phyloP scores from a whole-genome alignment of 2,113 vertebrate species.

The Polypterus bichir region DNA sequence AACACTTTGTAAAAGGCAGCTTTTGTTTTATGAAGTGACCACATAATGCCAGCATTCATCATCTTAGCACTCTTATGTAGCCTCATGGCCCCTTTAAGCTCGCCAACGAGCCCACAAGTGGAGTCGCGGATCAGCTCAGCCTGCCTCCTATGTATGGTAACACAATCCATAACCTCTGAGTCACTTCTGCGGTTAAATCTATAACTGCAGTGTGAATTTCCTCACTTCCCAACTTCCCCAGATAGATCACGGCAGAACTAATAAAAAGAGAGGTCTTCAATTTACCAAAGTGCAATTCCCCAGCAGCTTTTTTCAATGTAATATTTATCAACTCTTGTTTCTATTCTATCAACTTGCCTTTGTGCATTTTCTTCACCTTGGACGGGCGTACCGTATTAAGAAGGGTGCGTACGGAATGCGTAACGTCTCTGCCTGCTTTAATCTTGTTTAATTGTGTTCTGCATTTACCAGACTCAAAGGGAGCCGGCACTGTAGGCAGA shows the following conservation, averaged over 20 bases:
- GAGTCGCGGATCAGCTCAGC: conserved; percentile 2
- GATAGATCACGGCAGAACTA: neutral
- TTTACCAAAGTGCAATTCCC: neutral
- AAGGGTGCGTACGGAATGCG: no score
- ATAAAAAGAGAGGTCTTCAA: conserved; percentile 1
- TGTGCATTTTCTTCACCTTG: neutral
- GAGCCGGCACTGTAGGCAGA: no score
- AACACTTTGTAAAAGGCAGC: no score
- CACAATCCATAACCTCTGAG: conserved; percentile 11
- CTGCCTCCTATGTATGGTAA: neutral
- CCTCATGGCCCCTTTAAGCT: conserved; percentile 9
- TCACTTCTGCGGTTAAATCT: conserved; percentile 19
- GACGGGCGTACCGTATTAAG: no score
- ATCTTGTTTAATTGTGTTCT: no score
- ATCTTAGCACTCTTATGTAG: conserved; percentile 1
- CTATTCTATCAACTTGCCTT: conserved; percentile 2
- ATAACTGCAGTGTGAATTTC: conserved; percentile 19
- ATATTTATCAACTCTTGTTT: neutral
- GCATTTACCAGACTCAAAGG: no score
- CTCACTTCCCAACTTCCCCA: conserved; percentile 4
- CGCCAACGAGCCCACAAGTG: conserved; percentile 3
- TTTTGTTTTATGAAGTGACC: no score
- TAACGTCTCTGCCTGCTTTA: no score
- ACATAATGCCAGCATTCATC: no score
- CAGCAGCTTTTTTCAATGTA: neutral